Conservation (phyloP, 2,113 vertebrate genomes). For the Mormyrus iriodes region DNA sequence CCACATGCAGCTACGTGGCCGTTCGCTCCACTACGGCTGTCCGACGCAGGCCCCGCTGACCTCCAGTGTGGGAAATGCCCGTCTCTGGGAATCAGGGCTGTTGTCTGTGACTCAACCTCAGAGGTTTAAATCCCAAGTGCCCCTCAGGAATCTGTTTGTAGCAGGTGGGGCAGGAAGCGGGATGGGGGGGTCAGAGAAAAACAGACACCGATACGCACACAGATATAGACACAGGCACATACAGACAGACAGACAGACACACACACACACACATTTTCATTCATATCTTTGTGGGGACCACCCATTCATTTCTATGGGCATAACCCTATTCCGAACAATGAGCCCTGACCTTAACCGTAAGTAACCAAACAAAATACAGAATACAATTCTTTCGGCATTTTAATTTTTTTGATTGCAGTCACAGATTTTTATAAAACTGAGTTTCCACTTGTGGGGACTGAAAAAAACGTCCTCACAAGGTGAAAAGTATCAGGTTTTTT, state of each 20-base stretch:
- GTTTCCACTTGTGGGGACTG: no score
- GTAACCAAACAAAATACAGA: no score
- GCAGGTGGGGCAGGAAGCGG: background rate
- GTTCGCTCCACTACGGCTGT: background rate
- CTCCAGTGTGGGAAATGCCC: background rate
- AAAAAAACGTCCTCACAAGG: no score
- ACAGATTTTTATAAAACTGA: no score
- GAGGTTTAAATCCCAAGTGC: background rate
- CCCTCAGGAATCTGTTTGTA: background rate
- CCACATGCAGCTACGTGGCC: background rate
- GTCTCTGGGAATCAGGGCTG: background rate
- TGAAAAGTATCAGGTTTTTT: no score
- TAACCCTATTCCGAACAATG: background rate
- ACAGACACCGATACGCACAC: background rate
- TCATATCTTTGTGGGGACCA: background rate
- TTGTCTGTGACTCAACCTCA: background rate
- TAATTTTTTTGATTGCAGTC: no score
- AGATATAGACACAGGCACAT: background rate
- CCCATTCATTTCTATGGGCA: background rate
- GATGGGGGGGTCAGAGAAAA: background rate
- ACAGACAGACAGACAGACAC: background rate
- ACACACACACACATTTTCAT: background rate
- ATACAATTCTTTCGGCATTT: no score
- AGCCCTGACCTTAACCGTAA: no score
- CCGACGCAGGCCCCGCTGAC: background rate